Evolutionary conservation across 1,140 invertebrate genomes (phyloP).

Genomic region (Drosophila pandora): DNA sequence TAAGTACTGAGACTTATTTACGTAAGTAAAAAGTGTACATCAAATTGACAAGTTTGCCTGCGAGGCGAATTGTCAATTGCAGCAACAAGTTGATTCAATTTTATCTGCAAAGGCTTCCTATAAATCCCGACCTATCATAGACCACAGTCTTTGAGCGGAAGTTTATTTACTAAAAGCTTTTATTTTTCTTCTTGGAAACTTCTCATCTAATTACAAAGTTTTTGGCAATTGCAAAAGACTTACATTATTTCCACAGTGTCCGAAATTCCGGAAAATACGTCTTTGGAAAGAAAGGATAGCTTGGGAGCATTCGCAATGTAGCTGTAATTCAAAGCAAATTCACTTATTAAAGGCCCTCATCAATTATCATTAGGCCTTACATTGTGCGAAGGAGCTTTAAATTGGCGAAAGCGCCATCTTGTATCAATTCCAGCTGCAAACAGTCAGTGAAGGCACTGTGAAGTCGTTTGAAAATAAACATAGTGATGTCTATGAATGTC

Average conservation of each 20-base stretch:
- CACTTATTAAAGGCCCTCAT: neutral
- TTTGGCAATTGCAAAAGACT: conserved; percentile 38
- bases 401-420: conserved; percentile 84
- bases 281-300: conserved; percentile 84
- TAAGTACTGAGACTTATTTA: no score
- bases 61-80: no score
- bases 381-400: conserved; percentile 84
- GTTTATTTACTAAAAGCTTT: neutral
- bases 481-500: neutral
- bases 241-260: conserved; percentile 85
- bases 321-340: conserved; percentile 60
- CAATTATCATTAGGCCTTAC: conserved; percentile 77
- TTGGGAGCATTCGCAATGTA: conserved; percentile 85
- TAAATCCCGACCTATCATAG: no score
- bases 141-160: no score
- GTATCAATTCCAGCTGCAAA: conserved; percentile 83
- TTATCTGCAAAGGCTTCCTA: neutral
- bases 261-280: conserved; percentile 84
- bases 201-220: neutral
- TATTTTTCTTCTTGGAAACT: neutral
- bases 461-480: conserved; percentile 2
- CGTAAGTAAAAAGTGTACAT: no score
- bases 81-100: neutral
- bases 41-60: no score
- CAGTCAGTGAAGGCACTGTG: conserved; percentile 84